These are phyloP conservation scores for Tapera naevia DNA, from an alignment of 2,797 vertebrate species.

Conservation along the genomic window DNA sequence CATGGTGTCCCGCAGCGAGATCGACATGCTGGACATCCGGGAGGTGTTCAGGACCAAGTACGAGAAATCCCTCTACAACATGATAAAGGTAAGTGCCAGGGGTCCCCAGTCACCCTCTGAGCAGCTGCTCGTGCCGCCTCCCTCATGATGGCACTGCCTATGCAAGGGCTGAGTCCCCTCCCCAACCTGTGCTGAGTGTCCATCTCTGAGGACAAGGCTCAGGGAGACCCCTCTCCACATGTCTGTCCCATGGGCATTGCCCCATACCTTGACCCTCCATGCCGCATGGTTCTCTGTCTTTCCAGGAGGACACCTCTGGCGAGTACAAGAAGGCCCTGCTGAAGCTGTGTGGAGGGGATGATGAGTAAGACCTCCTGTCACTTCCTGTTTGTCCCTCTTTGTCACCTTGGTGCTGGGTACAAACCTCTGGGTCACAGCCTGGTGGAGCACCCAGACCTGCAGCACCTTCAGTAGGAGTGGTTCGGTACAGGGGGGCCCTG, in stretches of 20 bases:
- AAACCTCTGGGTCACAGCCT: not conserved
- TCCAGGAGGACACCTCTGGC: constrained; percentile 94
- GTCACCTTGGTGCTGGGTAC: not conserved
- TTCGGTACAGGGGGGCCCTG: accelerated
- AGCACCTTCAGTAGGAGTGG: not conserved
- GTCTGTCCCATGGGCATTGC: not conserved
- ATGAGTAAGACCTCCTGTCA: constrained; percentile 84
- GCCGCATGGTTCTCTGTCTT: not conserved
- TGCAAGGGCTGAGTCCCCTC: not conserved
- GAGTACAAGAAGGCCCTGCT: constrained; percentile 95
- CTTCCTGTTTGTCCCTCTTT: not conserved
- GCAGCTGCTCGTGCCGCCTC: not conserved
- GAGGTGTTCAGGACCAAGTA: constrained; percentile 94
- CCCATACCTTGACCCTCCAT: not conserved
- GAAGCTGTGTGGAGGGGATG: constrained; percentile 93
- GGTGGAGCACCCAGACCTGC: not conserved
- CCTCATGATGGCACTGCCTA: accelerated
- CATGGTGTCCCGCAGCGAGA: constrained; percentile 94
- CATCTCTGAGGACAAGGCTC: not conserved
- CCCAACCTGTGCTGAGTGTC: not conserved
- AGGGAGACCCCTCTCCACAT: not conserved
- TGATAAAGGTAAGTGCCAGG: constrained; percentile 85
- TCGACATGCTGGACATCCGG: constrained; percentile 96
- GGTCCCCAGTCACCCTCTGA: accelerated
- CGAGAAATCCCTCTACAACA: constrained; percentile 93